A percentile compares a stretch with the other conserved stretches of the same genome.
Evolutionary conservation across 2,888 invertebrate genomes (phyloP).

Genomic region (Spisula subtruncata): DNA sequence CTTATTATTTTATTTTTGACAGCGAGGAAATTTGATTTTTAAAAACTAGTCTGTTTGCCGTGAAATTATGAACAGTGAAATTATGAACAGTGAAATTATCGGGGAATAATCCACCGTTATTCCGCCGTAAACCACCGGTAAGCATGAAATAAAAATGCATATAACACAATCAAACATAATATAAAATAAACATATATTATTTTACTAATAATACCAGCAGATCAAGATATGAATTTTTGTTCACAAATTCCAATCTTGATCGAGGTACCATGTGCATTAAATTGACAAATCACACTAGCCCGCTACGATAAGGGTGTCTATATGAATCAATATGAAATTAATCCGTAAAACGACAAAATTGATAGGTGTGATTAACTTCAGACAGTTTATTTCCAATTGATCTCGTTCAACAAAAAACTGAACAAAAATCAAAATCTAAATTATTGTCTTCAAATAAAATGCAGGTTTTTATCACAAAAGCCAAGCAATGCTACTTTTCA

Average conservation of each 20-base stretch:
- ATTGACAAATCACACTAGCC: not conserved
- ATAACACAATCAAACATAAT: no score
- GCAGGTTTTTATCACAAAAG: not conserved
- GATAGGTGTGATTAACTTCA: conserved; percentile 44
- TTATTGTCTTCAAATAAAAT: not conserved
- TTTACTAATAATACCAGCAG: not conserved
- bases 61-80: no score
- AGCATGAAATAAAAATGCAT: no score
- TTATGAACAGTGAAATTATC: no score
- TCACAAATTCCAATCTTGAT: not conserved
- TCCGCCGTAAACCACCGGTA: no score
- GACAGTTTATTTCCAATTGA: conserved; percentile 44
- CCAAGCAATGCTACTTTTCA: not conserved
- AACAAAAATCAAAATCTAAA: conserved; percentile 17
- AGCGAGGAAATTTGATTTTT: no score
- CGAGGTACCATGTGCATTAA: not conserved
- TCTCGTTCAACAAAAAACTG: conserved; percentile 1
- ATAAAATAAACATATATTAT: no score
- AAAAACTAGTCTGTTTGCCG: no score
- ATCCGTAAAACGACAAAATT: conserved; percentile 37
- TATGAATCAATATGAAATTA: conserved; percentile 32
- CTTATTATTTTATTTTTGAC: no score
- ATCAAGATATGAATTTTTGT: not conserved
- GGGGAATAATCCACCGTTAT: no score
- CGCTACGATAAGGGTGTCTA: not conserved